Evolutionary conservation across 1,140 invertebrate species (phyloP), one percentile per base, ranked within the genome.

Genomic region (Drosophila santomea): DNA sequence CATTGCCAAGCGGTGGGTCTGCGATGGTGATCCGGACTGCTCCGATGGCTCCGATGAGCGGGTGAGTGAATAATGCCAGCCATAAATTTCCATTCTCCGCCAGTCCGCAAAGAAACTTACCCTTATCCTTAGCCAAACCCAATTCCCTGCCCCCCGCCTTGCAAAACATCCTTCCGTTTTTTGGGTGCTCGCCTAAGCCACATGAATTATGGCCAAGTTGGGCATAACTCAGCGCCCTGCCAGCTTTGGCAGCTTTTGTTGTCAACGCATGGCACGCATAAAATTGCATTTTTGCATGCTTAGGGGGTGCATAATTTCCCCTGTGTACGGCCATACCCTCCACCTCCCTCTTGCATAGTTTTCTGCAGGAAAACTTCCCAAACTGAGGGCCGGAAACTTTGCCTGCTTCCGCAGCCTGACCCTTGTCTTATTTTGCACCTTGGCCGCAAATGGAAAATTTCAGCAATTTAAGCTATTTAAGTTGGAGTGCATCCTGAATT

Each of bases 1-100:
- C 90, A 96, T 97, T 45, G 94, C 95, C 5, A 93, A 94, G 11
- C 94, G 94, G 39, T 98, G 97, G 97, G 93, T 94, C 11, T 98
- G 97, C 93, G 97, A 98, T 89, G 97, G 97, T 2, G 96, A 98
- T 90, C 93, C 94, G 52, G 97, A 98, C 92, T 98, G 97, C 90
- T 93, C 94, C 0, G 96, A 98, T 93, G 95, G 95, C 28, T 95
- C 95, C 59, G 97, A 98, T 93, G 97, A 98, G 93, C 93, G 94
- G 76, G 95, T 95, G 91, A 94, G 94, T 90, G 71, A 74, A 66
- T 57, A 73, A 62, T 78, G 44, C 44, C 56, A 2, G 51, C 41
- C 83, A 88, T 88, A 88, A 88, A 86, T 86, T 79, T 48, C 47
- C 55, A 73, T 83, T 77, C 61, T 35, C 38, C 38, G 32, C 41